A percentile compares a stretch with the other conserved stretches of the same genome.
These are phyloP conservation scores for Corynorhinus townsendii DNA, from an alignment of 2,113 vertebrate genomes.

Conservation along the genomic window DNA sequence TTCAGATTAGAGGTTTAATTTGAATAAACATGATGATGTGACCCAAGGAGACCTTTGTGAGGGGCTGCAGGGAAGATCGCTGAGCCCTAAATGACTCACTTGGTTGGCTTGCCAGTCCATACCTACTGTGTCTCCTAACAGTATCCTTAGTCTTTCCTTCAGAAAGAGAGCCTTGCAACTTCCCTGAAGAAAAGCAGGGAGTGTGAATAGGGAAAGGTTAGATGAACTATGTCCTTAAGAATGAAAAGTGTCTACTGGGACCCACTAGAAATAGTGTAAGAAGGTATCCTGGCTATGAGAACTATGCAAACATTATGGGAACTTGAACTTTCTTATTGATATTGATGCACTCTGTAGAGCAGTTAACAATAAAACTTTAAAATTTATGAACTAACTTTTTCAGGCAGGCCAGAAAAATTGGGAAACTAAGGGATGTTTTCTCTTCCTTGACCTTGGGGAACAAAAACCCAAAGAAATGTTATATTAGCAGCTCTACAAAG, in stretches of 20 bases:
- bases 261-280: not conserved
- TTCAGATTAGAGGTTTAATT: conserved; percentile 12
- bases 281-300: not conserved
- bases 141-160: not conserved
- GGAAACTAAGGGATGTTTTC: not conserved
- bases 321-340: not conserved
- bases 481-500: not conserved
- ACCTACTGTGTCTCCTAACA: not conserved
- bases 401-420: not conserved
- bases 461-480: not conserved
- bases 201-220: not conserved
- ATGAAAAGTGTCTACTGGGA: conserved; percentile 8
- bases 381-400: not conserved
- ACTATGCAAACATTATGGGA: not conserved
- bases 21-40: not conserved
- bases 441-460: not conserved
- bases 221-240: not conserved
- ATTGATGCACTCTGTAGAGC: not conserved
- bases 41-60: not conserved
- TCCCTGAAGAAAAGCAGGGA: not conserved
- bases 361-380: not conserved
- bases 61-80: not conserved
- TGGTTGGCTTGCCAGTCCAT: not conserved
- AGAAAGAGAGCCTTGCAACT: not conserved
- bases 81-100: not conserved